A percentile compares a stretch with the other conserved stretches of the same genome.
phyloP scores from a whole-genome alignment of 2,113 vertebrate genomes.

The Ploceus nigricollis region DNA sequence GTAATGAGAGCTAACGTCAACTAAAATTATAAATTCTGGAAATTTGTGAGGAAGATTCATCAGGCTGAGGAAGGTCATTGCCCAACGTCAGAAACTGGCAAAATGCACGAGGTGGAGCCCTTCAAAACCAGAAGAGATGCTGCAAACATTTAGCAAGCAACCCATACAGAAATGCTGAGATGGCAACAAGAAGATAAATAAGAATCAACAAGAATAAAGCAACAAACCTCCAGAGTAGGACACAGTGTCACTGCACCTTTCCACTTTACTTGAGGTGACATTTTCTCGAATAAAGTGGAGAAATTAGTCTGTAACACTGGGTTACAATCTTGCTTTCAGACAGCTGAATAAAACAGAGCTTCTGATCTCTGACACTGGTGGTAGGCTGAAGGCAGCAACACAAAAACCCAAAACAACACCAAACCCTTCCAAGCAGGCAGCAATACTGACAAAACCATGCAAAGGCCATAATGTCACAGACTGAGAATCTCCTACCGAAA shows the following conservation, averaged over 20 bases:
- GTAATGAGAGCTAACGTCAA: accelerated
- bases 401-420: background rate
- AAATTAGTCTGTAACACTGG: background rate
- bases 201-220: background rate
- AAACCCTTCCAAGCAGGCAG: background rate
- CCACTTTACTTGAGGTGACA: too few species aligned
- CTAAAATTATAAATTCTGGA: background rate
- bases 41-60: background rate
- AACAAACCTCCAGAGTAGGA: background rate
- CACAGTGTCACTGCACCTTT: background rate
- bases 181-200: background rate
- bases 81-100: background rate
- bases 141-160: background rate
- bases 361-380: background rate
- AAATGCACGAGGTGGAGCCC: accelerated
- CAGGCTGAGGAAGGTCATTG: background rate
- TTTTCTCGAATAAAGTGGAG: accelerated
- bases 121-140: background rate
- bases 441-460: background rate
- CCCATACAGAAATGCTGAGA: background rate
- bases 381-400: background rate
- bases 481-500: background rate
- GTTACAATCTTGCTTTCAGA: background rate
- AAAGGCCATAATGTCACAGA: background rate
- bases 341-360: background rate